A percentile compares a stretch with the other conserved stretches of the same genome.
phyloP scores from a whole-genome alignment of 2,113 vertebrate genomes.

The Diadophis punctatus region DNA sequence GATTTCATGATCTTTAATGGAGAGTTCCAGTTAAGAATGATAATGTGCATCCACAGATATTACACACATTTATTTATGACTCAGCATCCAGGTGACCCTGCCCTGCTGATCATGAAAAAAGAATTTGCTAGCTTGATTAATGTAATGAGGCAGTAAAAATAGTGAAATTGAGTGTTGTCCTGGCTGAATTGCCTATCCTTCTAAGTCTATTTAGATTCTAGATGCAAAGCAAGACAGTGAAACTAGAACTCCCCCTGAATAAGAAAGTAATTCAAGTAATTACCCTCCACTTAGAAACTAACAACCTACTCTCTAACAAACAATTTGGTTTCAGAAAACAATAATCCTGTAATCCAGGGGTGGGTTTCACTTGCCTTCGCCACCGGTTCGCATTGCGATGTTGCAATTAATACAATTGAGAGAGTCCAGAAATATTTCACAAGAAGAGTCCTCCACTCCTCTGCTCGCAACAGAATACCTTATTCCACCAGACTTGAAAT shows the following conservation, averaged over 20 bases:
- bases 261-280: too few relatives aligned
- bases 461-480: too few relatives aligned
- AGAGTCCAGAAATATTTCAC: too few relatives aligned
- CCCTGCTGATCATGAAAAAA: neutral
- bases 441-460: too few relatives aligned
- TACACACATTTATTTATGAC: neutral
- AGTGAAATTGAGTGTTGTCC: neutral
- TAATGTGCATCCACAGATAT: neutral
- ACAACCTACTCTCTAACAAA: too few relatives aligned
- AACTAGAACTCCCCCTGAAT: neutral
- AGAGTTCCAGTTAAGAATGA: neutral
- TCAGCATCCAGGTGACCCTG: neutral
- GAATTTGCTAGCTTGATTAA: neutral
- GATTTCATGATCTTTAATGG: neutral
- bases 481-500: too few relatives aligned
- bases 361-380: too few relatives aligned
- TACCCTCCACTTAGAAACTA: too few relatives aligned
- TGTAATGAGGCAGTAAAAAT: neutral
- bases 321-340: too few relatives aligned
- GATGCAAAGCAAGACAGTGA: neutral
- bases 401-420: too few relatives aligned
- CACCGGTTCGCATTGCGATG: too few relatives aligned
- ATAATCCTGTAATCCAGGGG: too few relatives aligned
- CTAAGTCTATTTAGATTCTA: neutral
- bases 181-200: neutral